phyloP scores from a whole-genome alignment of 2,113 vertebrate species.

The Phyllopteryx taeniolatus region DNA sequence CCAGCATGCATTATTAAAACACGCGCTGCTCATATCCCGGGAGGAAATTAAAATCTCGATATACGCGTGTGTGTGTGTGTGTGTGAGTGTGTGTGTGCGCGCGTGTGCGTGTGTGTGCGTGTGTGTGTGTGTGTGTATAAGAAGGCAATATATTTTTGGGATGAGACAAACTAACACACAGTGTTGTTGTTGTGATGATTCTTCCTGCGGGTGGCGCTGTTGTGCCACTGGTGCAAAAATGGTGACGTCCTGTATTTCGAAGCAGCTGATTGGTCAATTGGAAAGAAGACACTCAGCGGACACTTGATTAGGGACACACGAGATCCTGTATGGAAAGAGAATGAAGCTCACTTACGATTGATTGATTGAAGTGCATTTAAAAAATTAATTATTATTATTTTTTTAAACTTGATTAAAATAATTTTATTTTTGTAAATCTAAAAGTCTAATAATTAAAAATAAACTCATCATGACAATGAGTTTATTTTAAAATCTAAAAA shows the following conservation, averaged over 20 bases:
- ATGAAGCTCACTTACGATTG: too few relatives aligned
- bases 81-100: constrained; percentile 17
- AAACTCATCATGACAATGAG: too few relatives aligned
- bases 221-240: neutral
- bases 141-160: neutral
- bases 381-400: too few relatives aligned
- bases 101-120: constrained; percentile 11
- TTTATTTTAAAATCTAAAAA: too few relatives aligned
- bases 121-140: constrained; percentile 17
- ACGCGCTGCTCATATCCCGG: constrained; percentile 66
- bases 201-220: neutral
- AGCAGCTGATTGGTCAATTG: neutral
- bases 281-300: neutral
- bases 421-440: too few relatives aligned
- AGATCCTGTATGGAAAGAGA: too few relatives aligned
- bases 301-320: too few relatives aligned
- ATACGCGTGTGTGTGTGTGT: constrained; percentile 18
- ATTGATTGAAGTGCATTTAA: too few relatives aligned
- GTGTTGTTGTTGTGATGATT: neutral
- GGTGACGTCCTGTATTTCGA: neutral
- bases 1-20: constrained; percentile 62
- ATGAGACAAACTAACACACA: neutral
- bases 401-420: too few relatives aligned
- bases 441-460: too few relatives aligned
- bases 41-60: constrained; percentile 71